Percentiles rank a stretch among this genome's conserved stretches.
Evolutionary conservation across 1,140 invertebrate species (phyloP).

Genomic region (Panagrolaimus sp.): DNA sequence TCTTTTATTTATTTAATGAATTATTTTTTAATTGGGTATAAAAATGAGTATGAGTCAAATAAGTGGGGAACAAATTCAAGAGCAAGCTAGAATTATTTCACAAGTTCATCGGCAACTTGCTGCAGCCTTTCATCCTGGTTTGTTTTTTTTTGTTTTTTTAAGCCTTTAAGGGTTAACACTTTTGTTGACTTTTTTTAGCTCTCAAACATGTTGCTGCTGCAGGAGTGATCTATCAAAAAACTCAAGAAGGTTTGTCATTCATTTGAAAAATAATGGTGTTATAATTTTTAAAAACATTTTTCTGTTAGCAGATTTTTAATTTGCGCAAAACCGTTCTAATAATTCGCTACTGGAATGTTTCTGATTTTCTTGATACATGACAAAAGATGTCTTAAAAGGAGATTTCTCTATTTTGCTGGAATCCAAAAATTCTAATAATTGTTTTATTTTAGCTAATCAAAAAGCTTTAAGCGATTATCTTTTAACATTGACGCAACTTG

Average conservation of each 20-base stretch:
- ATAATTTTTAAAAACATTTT: slow-evolving; percentile 1
- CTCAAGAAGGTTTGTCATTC: slow-evolving; percentile 1
- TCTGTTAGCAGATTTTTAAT: no score
- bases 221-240: neutral
- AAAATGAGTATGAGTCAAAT: no score
- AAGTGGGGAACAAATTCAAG: no score
- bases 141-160: neutral
- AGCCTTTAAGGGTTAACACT: neutral
- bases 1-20: no score
- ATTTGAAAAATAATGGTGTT: neutral
- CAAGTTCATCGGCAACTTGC: slow-evolving; percentile 8
- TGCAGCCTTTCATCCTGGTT: neutral
- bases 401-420: no score
- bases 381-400: no score
- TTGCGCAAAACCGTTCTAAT: no score
- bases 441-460: neutral
- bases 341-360: no score
- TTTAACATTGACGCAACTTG: neutral
- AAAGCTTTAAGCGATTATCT: slow-evolving; percentile 5
- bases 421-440: no score
- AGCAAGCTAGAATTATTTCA: neutral
- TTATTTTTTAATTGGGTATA: no score
- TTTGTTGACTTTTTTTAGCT: neutral
- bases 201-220: neutral
- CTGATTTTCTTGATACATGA: no score